phyloP scores from a whole-genome alignment of 2,888 invertebrate genomes.

The Lordiphosa andalusiaca region DNA sequence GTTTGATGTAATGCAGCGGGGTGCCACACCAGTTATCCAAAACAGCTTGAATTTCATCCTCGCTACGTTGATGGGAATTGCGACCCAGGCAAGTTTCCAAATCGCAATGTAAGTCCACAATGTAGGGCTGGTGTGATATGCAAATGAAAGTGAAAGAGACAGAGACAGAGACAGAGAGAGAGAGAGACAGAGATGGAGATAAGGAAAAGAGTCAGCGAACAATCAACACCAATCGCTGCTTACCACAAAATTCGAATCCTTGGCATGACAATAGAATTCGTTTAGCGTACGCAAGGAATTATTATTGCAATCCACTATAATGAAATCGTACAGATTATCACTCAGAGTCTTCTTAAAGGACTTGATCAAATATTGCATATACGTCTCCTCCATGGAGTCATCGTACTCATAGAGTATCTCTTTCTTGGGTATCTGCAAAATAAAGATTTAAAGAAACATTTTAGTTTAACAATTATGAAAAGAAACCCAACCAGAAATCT shows the following conservation, averaged over 20 bases:
- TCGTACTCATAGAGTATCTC: constrained; percentile 89
- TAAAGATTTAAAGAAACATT: not conserved
- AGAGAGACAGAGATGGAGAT: not conserved
- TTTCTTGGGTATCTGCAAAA: constrained; percentile 81
- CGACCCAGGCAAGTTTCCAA: constrained; percentile 88
- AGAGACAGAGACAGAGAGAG: not conserved
- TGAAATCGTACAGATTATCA: constrained; percentile 94
- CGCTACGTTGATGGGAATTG: constrained; percentile 90
- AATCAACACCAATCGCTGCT: constrained; percentile 24
- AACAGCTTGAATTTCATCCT: constrained; percentile 89
- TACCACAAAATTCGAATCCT: constrained; percentile 81
- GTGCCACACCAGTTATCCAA: constrained; percentile 88
- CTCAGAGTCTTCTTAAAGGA: constrained; percentile 94
- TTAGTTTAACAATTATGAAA: not conserved
- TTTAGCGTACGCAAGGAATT: constrained; percentile 90
- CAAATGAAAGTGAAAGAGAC: not conserved
- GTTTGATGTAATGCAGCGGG: constrained; percentile 88
- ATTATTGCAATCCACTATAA: constrained; percentile 95
- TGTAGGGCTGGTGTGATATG: constrained; percentile 88
- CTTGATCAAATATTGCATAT: constrained; percentile 90
- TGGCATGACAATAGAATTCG: constrained; percentile 93
- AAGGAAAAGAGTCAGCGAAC: not conserved
- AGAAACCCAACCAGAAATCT: too few relatives aligned
- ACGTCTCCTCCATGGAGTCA: constrained; percentile 89
- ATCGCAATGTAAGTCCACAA: constrained; percentile 93